Percentiles rank a stretch among this genome's conserved stretches.
These are phyloP conservation scores for Forbesichthys agassizii DNA, from an alignment of 2,113 vertebrate genomes.

Conservation along the genomic window DNA sequence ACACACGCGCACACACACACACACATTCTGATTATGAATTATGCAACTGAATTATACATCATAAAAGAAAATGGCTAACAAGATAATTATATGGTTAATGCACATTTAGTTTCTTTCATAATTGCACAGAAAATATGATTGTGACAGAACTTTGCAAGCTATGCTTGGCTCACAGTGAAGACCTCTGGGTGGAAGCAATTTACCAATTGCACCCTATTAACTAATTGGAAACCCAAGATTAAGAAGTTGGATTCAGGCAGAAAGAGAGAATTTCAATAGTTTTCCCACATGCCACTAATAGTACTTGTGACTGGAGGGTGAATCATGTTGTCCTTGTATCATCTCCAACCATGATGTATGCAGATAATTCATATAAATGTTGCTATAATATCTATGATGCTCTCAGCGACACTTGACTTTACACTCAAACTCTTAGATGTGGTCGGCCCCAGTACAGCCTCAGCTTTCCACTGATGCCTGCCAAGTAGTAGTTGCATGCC, in stretches of 20 bases:
- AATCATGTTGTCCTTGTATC: slow-evolving; percentile 30
- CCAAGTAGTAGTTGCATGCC: slow-evolving; percentile 5
- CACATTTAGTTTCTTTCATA: slow-evolving; percentile 22
- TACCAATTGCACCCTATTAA: slow-evolving; percentile 46
- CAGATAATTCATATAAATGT: slow-evolving; percentile 57
- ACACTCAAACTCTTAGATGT: slow-evolving; percentile 37
- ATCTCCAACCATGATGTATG: slow-evolving; percentile 48
- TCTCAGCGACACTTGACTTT: slow-evolving; percentile 31
- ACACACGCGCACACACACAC: not conserved
- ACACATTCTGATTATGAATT: not conserved
- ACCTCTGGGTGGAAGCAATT: slow-evolving; percentile 40
- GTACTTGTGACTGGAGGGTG: slow-evolving; percentile 31
- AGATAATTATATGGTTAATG: slow-evolving; percentile 27
- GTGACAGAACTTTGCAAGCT: slow-evolving; percentile 24
- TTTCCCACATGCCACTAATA: slow-evolving; percentile 39
- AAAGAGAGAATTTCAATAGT: slow-evolving; percentile 5
- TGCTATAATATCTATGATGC: slow-evolving; percentile 12
- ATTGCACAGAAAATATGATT: slow-evolving; percentile 30
- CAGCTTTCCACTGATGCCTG: not conserved
- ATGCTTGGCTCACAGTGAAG: slow-evolving; percentile 26
- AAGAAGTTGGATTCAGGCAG: slow-evolving; percentile 3
- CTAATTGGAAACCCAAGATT: slow-evolving; percentile 47
- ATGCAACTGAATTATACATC: slow-evolving; percentile 1
- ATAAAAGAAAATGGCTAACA: slow-evolving; percentile 14
- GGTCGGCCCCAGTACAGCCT: slow-evolving; percentile 38